Evolutionary conservation across 2,113 vertebrate genomes (phyloP).

Genomic region (Ceyx margarethae): DNA sequence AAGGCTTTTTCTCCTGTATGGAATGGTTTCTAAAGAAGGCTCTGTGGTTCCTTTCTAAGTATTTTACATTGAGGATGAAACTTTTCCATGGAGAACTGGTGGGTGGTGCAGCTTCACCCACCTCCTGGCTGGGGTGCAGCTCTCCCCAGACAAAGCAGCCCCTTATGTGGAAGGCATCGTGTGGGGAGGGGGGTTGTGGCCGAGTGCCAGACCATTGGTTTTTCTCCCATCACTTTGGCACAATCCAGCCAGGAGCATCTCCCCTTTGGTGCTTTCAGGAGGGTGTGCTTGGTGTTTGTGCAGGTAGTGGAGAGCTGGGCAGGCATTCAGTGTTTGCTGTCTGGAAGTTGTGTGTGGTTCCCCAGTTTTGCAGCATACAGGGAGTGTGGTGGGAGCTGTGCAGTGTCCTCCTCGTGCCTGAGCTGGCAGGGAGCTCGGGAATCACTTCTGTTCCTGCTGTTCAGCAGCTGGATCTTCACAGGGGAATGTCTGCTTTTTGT

Average conservation of each 20-base stretch:
- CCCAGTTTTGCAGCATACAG: neutral
- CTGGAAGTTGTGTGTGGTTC: neutral
- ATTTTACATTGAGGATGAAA: neutral
- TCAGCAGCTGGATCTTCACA: neutral
- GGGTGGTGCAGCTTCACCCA: neutral
- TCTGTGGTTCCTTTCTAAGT: neutral
- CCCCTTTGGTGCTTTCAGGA: neutral
- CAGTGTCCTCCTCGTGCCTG: neutral
- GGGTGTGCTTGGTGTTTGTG: neutral
- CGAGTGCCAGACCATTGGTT: neutral
- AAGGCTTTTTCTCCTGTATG: neutral
- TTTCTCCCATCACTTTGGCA: neutral
- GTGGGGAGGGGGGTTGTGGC: rapidly evolving
- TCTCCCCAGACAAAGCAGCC: rapidly evolving
- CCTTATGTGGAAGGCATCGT: rapidly evolving
- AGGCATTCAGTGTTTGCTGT: neutral
- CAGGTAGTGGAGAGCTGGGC: neutral
- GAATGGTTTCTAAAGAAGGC: neutral
- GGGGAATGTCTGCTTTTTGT: neutral
- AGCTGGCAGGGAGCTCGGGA: neutral
- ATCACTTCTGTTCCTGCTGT: neutral
- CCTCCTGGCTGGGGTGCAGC: neutral
- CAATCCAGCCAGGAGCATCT: neutral
- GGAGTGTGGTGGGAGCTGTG: neutral
- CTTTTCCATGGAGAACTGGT: neutral